A percentile compares a stretch with the other conserved stretches of the same genome.
These are phyloP conservation scores for Sebastes cheni DNA, from an alignment of 2,797 vertebrate species.

Conservation along the genomic window DNA sequence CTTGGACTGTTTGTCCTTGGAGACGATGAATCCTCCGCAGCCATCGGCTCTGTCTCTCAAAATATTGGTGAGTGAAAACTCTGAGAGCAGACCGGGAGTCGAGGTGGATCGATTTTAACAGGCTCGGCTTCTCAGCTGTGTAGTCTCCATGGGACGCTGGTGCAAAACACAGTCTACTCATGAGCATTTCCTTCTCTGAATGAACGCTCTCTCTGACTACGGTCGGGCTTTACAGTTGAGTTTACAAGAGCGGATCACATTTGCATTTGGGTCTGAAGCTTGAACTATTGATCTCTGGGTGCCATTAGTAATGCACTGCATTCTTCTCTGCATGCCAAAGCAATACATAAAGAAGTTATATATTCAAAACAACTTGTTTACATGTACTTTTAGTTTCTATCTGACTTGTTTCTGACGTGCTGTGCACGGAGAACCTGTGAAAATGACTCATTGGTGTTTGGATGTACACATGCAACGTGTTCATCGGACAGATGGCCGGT, in stretches of 20 bases:
- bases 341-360: not conserved
- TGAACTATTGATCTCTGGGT: slow-evolving; percentile 12
- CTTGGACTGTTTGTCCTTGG: not conserved
- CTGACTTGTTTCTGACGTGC: not conserved
- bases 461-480: not conserved
- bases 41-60: not conserved
- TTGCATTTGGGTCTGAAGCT: not conserved
- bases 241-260: not conserved
- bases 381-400: not conserved
- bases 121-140: slow-evolving; percentile 19
- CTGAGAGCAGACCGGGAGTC: not conserved
- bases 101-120: slow-evolving; percentile 19
- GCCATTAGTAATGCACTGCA: not conserved
- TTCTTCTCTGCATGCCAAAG: not conserved
- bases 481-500: slow-evolving; percentile 46
- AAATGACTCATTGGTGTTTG: not conserved
- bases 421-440: slow-evolving; percentile 25
- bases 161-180: slow-evolving; percentile 4
- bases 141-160: not conserved
- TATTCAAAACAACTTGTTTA: not conserved
- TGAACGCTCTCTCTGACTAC: not conserved
- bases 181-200: not conserved
- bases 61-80: slow-evolving; percentile 10
- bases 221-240: not conserved
- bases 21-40: slow-evolving; percentile 5